phyloP scores from a whole-genome alignment of 2,888 invertebrate genomes.

The Ennomos fuscantarius region DNA sequence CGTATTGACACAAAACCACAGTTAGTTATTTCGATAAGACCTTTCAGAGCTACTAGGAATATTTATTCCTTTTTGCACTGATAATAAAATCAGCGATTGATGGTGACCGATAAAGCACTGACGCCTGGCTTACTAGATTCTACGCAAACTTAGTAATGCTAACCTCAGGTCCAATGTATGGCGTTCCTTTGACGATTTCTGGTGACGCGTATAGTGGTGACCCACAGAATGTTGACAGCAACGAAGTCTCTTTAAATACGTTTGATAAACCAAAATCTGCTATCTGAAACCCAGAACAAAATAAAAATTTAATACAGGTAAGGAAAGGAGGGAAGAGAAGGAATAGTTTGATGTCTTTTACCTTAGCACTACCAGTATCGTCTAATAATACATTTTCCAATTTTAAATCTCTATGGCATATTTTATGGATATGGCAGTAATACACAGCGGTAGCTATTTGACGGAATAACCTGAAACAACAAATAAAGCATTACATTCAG shows the following conservation, averaged over 20 bases:
- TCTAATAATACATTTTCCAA: constrained; percentile 97
- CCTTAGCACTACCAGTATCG: constrained; percentile 97
- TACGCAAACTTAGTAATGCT: constrained; percentile 6
- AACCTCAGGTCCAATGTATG: constrained; percentile 98
- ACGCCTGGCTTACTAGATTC: no score
- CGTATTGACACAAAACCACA: no score
- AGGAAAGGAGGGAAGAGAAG: not conserved
- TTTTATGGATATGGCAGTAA: constrained; percentile 99
- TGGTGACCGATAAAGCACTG: no score
- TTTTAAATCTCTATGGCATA: constrained; percentile 98
- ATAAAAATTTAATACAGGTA: not conserved
- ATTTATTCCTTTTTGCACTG: not conserved
- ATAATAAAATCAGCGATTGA: not conserved
- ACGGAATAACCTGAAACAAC: constrained; percentile 91
- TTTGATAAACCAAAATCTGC: constrained; percentile 99
- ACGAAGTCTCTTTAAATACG: constrained; percentile 95
- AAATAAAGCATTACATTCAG: constrained; percentile 9
- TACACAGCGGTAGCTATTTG: constrained; percentile 98
- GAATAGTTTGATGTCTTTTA: constrained; percentile 61
- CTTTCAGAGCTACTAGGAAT: not conserved
- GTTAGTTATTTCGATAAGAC: no score
- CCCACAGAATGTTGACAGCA: constrained; percentile 97
- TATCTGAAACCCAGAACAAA: constrained; percentile 86
- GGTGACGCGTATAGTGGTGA: constrained; percentile 98
- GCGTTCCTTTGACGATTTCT: constrained; percentile 98